A percentile compares a stretch with the other conserved stretches of the same genome.
These are phyloP conservation scores for Thecocarcelia acutangulata DNA, from an alignment of 2,888 invertebrate genomes.

Conservation along the genomic window DNA sequence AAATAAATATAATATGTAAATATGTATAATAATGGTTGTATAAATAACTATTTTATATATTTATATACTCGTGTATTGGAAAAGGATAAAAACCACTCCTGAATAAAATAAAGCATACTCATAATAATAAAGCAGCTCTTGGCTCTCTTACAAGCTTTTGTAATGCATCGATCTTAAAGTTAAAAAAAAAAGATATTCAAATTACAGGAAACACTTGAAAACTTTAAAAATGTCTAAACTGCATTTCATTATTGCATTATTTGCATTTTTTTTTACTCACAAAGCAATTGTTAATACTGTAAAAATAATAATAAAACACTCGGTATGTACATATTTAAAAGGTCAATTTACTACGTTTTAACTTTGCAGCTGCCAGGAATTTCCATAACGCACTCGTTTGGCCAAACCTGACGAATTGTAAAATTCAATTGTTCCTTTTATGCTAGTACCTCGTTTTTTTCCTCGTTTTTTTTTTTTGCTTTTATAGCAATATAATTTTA, in stretches of 20 bases:
- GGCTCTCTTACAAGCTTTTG: conserved; percentile 38
- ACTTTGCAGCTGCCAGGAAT: conserved; percentile 42
- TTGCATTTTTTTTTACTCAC: conserved; percentile 11
- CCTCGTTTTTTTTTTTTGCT: not conserved
- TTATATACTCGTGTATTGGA: too few species aligned
- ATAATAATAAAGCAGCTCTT: conserved; percentile 30
- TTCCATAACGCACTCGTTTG: conserved; percentile 29
- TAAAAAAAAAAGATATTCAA: conserved; percentile 13
- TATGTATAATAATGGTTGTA: conserved; percentile 41
- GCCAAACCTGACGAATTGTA: not conserved
- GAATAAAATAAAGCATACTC: conserved; percentile 1
- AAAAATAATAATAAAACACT: not conserved
- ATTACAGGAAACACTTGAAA: conserved; percentile 60
- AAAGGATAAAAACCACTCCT: conserved; percentile 47
- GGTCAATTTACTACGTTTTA: conserved; percentile 3
- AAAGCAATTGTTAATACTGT: conserved; percentile 20
- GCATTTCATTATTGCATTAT: conserved; percentile 15
- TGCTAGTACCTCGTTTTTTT: too few species aligned
- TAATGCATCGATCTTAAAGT: conserved; percentile 41
- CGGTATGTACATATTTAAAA: not conserved
- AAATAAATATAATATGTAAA: not conserved
- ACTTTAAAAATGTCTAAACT: conserved; percentile 1
- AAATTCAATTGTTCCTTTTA: not conserved
- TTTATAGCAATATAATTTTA: too few species aligned
- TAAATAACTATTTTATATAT: conserved; percentile 55